Conservation (phyloP, 1,140 invertebrate species). For the Himalopsyche phryganea region DNA sequence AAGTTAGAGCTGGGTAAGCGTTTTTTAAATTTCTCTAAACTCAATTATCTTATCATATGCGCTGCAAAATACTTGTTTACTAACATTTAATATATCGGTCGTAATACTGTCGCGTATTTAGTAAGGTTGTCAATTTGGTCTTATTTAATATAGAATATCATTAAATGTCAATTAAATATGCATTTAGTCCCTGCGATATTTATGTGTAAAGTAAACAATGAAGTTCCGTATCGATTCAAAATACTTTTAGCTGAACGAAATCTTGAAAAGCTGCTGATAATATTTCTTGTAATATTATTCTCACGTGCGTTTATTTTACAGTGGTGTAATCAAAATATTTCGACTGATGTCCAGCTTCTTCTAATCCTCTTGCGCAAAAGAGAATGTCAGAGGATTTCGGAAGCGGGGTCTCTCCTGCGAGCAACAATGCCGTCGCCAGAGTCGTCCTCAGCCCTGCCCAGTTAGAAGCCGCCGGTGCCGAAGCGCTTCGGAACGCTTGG, state of each 20-base stretch:
- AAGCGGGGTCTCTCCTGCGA: constrained; percentile 8
- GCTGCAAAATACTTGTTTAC: constrained; percentile 6
- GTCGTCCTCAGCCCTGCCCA: constrained; percentile 49
- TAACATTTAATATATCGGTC: not conserved
- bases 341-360: constrained; percentile 12
- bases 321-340: constrained; percentile 17
- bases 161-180: constrained; percentile 8
- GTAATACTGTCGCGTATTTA: not conserved
- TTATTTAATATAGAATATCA: constrained; percentile 2
- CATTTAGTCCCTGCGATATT: constrained; percentile 4
- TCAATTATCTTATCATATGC: not conserved
- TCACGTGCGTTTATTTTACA: constrained; percentile 25
- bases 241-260: not conserved
- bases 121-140: not conserved
- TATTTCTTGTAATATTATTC: not conserved
- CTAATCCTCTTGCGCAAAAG: constrained; percentile 15
- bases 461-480: constrained; percentile 44
- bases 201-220: constrained; percentile 4
- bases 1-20: not conserved
- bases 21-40: no score
- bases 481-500: constrained; percentile 49
- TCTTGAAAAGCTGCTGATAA: constrained; percentile 3
- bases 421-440: constrained; percentile 34
- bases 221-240: not conserved
- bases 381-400: constrained; percentile 23